Conservation (phyloP, 2,888 invertebrate species). For the Eupsilia transversa region DNA sequence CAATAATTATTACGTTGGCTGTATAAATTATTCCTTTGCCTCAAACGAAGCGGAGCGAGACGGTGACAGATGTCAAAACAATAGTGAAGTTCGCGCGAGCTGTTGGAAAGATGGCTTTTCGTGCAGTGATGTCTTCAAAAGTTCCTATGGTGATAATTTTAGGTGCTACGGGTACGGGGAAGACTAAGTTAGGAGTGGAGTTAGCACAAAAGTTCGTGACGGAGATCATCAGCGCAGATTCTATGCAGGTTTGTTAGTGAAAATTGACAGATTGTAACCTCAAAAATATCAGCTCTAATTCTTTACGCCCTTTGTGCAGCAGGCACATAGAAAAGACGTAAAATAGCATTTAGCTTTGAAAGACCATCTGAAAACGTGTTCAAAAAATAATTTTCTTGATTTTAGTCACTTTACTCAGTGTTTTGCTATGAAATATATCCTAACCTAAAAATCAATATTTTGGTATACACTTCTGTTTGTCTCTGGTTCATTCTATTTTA, state of each 20-base stretch:
- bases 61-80: constrained; percentile 74
- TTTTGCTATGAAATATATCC: constrained; percentile 26
- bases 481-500: background rate
- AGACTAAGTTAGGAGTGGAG: constrained; percentile 98
- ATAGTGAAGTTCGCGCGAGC: constrained; percentile 85
- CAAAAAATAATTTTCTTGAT: background rate
- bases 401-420: background rate
- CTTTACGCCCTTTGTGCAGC: background rate
- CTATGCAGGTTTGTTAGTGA: constrained; percentile 96
- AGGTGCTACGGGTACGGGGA: constrained; percentile 99
- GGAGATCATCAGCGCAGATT: constrained; percentile 99
- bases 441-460: constrained; percentile 54
- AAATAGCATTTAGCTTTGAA: background rate
- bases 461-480: background rate
- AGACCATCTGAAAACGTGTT: background rate
- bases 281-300: constrained; percentile 61
- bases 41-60: constrained; percentile 28
- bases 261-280: constrained; percentile 77
- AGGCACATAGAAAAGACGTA: background rate
- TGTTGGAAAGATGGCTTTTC: constrained; percentile 82
- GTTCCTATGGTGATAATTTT: constrained; percentile 96
- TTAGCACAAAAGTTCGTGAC: constrained; percentile 96
- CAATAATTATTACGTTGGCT: constrained; percentile 37
- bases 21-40: constrained; percentile 47
- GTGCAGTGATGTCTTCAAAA: constrained; percentile 82